phyloP scores from a whole-genome alignment of 2,888 invertebrate species.

The Trachelus troglodyta region DNA sequence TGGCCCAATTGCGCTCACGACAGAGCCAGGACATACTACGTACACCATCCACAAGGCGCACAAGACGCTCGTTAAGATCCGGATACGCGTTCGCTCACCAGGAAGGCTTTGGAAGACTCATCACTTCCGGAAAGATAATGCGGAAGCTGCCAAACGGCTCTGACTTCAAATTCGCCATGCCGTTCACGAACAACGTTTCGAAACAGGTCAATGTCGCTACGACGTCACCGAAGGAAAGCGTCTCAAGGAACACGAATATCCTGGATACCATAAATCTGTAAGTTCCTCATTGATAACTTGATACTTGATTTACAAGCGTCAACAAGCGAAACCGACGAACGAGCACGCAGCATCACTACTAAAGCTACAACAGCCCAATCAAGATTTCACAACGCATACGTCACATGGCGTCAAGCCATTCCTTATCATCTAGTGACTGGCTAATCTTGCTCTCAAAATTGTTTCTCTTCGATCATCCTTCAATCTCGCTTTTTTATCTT shows the following conservation, averaged over 20 bases:
- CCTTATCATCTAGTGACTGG: not conserved
- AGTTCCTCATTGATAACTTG: constrained; percentile 24
- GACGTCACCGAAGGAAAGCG: constrained; percentile 61
- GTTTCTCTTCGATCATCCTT: not conserved
- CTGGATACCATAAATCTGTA: constrained; percentile 61
- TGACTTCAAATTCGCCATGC: constrained; percentile 80
- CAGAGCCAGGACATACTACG: constrained; percentile 83
- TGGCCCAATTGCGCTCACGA: constrained; percentile 75
- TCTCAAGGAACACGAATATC: constrained; percentile 56
- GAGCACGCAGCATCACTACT: not conserved
- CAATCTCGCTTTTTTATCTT: not conserved
- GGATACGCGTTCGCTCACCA: constrained; percentile 99
- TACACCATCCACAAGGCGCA: constrained; percentile 88
- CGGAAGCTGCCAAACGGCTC: constrained; percentile 80
- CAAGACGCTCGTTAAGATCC: constrained; percentile 91
- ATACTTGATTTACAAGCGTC: not conserved
- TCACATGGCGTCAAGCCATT: not conserved
- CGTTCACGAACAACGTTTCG: constrained; percentile 65
- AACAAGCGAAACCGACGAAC: not conserved
- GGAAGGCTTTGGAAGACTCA: constrained; percentile 96
- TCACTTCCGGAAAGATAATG: constrained; percentile 98
- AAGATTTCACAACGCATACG: not conserved
- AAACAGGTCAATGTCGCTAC: constrained; percentile 59
- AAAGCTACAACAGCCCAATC: not conserved
- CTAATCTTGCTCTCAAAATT: not conserved